phyloP scores from a whole-genome alignment of 2,888 invertebrate genomes.

The Amphipoea oculea region DNA sequence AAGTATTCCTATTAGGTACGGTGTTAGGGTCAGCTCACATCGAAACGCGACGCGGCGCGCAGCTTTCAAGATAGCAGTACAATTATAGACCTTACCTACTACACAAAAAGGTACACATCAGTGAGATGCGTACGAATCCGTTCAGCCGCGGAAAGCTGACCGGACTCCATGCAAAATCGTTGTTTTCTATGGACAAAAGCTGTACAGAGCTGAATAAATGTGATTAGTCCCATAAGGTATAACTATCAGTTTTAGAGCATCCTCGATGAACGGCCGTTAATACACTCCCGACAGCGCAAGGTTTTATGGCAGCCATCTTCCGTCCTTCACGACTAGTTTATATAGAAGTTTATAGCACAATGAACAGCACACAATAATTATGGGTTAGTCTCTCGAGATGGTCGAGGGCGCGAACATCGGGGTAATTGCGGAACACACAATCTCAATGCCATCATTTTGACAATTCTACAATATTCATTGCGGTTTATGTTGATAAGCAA shows the following conservation, averaged over 20 bases:
- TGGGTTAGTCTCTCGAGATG: background rate
- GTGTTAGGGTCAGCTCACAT: background rate
- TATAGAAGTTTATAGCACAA: slow-evolving; percentile 38
- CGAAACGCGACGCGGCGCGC: no score
- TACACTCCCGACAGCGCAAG: slow-evolving; percentile 6
- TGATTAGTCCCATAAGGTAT: background rate
- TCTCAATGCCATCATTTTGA: background rate
- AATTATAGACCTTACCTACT: no score
- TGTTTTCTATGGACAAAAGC: no score
- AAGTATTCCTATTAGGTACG: background rate
- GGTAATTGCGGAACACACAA: background rate
- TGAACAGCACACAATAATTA: slow-evolving; percentile 41
- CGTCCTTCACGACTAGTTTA: slow-evolving; percentile 28
- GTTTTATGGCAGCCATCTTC: slow-evolving; percentile 39
- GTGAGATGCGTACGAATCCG: no score
- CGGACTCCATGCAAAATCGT: no score
- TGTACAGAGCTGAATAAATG: no score
- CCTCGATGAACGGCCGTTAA: slow-evolving; percentile 14
- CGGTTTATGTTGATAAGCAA: background rate
- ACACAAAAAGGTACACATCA: no score
- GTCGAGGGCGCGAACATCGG: background rate
- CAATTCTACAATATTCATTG: background rate
- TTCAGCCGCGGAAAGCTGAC: no score
- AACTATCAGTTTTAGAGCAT: slow-evolving; percentile 11
- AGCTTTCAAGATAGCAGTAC: no score